A percentile compares a stretch with the other conserved stretches of the same genome.
Conservation (phyloP, 2,888 invertebrate species). For the Corbicula japonica region DNA sequence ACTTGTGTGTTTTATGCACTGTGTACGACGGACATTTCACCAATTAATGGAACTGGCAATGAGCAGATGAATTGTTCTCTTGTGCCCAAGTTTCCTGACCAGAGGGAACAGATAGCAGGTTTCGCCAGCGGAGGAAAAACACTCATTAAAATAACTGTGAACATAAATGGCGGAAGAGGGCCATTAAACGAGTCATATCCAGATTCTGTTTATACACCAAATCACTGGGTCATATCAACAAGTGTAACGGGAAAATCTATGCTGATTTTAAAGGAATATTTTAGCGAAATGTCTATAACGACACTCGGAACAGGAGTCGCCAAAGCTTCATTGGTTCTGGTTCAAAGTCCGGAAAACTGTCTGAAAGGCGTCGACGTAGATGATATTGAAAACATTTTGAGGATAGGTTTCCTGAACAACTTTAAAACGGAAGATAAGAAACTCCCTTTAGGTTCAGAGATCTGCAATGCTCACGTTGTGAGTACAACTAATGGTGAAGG, state of each 20-base stretch:
- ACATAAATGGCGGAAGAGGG: neutral
- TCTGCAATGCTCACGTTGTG: constrained; percentile 44
- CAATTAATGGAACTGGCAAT: too few species aligned
- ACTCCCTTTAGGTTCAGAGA: constrained; percentile 11
- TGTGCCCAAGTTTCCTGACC: neutral
- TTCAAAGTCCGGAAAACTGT: constrained; percentile 42
- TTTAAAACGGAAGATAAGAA: constrained; percentile 20
- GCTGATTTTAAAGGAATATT: constrained; percentile 45
- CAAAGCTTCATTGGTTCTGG: constrained; percentile 17
- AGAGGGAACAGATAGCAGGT: constrained; percentile 9
- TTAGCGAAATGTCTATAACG: constrained; percentile 47
- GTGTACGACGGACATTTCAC: too few species aligned
- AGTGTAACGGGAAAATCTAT: constrained; percentile 40
- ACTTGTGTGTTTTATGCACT: too few species aligned
- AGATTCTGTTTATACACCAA: constrained; percentile 10
- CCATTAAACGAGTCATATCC: neutral
- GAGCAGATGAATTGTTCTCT: constrained; percentile 12
- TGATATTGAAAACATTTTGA: constrained; percentile 15
- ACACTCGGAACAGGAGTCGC: constrained; percentile 43
- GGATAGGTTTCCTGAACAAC: constrained; percentile 31
- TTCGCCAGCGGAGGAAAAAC: constrained; percentile 7
- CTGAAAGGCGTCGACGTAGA: neutral
- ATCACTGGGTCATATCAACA: constrained; percentile 39
- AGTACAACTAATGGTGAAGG: neutral
- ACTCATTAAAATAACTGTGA: constrained; percentile 10